Conservation (phyloP, 2,797 vertebrate genomes). For the Potorous gilbertii region DNA sequence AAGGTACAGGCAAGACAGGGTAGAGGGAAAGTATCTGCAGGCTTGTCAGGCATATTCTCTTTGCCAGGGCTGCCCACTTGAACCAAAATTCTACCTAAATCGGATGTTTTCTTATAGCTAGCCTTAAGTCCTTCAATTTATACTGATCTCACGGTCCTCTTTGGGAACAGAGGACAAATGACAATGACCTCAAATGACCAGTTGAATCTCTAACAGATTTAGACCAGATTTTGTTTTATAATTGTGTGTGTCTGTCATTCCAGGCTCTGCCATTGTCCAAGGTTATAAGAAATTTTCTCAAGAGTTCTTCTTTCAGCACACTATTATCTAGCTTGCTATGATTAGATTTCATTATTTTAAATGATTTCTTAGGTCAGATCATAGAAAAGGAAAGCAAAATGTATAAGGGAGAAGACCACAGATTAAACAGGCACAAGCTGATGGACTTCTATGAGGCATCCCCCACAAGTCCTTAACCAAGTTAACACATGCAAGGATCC, state of each 20-base stretch:
- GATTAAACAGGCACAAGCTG: not conserved
- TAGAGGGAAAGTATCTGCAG: not conserved
- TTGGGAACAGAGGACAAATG: too few species aligned
- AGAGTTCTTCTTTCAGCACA: not conserved
- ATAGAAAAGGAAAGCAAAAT: not conserved
- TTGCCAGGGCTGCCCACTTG: not conserved
- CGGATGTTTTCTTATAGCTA: not conserved
- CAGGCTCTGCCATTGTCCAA: not conserved
- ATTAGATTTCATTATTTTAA: not conserved
- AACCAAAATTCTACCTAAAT: not conserved
- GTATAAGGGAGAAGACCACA: not conserved
- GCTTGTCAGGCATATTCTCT: not conserved
- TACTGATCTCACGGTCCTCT: not conserved
- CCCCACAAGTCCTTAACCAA: not conserved
- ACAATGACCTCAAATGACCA: not conserved
- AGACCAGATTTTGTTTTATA: not conserved
- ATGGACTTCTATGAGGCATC: not conserved
- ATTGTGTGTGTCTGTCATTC: not conserved
- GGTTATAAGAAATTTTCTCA: not conserved
- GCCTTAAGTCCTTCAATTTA: not conserved
- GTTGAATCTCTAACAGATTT: not conserved
- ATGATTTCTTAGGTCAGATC: not conserved
- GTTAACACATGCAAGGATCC: not conserved
- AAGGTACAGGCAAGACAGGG: not conserved
- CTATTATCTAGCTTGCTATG: not conserved